phyloP scores from a whole-genome alignment of 2,888 invertebrate species.

The Zaprionus bogoriensis region DNA sequence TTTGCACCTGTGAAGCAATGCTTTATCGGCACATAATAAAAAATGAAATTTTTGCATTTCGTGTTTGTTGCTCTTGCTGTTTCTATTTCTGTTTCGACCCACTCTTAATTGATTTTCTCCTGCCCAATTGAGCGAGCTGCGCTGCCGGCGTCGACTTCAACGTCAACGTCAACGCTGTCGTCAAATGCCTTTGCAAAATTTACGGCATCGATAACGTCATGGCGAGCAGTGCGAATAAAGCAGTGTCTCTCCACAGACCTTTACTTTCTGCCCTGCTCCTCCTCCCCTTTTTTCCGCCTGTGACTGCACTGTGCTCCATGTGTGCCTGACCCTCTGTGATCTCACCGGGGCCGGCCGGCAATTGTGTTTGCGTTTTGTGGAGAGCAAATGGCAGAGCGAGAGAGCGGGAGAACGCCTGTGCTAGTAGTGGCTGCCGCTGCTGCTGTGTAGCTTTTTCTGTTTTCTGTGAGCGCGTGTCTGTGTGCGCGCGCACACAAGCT shows the following conservation, averaged over 20 bases:
- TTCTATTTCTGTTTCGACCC: background rate
- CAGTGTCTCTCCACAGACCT: too few species aligned
- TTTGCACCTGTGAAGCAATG: too few species aligned
- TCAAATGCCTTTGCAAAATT: constrained; percentile 34
- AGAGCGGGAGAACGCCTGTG: constrained; percentile 3
- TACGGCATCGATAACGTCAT: constrained; percentile 67
- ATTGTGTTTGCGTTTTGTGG: constrained; percentile 26
- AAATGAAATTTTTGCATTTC: background rate
- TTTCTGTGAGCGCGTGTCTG: constrained; percentile 8
- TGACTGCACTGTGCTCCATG: too few species aligned
- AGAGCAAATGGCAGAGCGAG: background rate
- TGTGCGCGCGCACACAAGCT: constrained; percentile 28
- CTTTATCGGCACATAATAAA: too few species aligned
- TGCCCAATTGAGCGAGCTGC: constrained; percentile 20
- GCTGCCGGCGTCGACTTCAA: constrained; percentile 15
- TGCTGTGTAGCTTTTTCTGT: constrained; percentile 1
- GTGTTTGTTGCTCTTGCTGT: background rate
- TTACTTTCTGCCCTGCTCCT: background rate
- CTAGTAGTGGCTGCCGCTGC: background rate
- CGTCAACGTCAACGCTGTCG: constrained; percentile 1
- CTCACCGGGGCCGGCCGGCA: constrained; percentile 48
- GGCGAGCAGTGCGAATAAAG: background rate
- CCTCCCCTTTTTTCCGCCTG: background rate
- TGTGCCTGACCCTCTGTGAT: constrained; percentile 10
- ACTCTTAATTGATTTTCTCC: constrained; percentile 15